Conservation (phyloP, 1,140 invertebrate genomes). For the Pseudomyrmex concolor region DNA sequence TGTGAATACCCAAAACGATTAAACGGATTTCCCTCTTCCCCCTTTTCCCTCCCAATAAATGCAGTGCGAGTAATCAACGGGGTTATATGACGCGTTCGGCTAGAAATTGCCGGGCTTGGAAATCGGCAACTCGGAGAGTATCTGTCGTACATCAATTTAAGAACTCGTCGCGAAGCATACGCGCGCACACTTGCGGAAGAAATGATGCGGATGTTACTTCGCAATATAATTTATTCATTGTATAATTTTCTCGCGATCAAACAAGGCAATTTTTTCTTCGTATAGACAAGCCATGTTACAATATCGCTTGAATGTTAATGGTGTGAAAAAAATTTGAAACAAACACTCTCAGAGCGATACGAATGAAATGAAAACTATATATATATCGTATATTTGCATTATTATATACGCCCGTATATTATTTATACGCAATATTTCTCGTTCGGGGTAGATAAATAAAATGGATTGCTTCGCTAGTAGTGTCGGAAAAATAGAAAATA, state of each 20-base stretch:
- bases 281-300: background rate
- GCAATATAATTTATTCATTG: constrained; percentile 35
- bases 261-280: background rate
- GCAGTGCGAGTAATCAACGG: constrained; percentile 42
- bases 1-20: constrained; percentile 47
- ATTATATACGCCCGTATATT: background rate
- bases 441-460: background rate
- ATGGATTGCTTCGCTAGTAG: background rate
- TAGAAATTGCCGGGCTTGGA: background rate
- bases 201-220: background rate
- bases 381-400: background rate
- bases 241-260: background rate
- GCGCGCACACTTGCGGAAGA: too few relatives aligned
- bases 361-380: constrained; percentile 6
- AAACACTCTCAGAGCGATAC: background rate
- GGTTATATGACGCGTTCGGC: constrained; percentile 23
- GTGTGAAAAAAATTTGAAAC: constrained; percentile 5
- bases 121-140: constrained; percentile 22
- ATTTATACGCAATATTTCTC: constrained; percentile 17
- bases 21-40: constrained; percentile 41
- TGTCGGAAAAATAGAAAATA: background rate
- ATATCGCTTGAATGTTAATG: constrained; percentile 6
- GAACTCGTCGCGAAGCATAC: background rate
- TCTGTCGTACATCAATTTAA: background rate
- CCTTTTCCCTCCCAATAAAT: background rate